These are phyloP conservation scores for Pseudanteris insignis DNA, from an alignment of 2,888 invertebrate genomes.

Conservation along the genomic window DNA sequence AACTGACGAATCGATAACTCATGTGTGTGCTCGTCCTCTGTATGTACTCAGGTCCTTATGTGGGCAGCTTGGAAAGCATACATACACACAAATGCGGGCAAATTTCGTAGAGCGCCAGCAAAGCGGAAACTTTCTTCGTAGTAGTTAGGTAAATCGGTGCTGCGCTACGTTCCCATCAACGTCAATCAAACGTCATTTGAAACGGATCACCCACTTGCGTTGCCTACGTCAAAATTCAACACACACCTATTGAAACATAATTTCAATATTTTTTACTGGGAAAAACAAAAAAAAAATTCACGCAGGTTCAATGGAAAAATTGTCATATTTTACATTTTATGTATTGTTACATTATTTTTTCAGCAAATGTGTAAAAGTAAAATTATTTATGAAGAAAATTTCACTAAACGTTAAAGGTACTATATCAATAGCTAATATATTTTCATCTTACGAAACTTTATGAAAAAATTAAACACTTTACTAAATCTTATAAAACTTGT, in stretches of 20 bases:
- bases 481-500: too few relatives aligned
- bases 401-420: too few relatives aligned
- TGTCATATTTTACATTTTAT: too few relatives aligned
- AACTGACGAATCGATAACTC: slow-evolving; percentile 55
- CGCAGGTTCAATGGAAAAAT: too few relatives aligned
- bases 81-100: slow-evolving; percentile 48
- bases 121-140: slow-evolving; percentile 50
- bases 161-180: slow-evolving; percentile 43
- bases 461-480: too few relatives aligned
- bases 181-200: slow-evolving; percentile 47
- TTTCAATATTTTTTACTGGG: slow-evolving; percentile 25
- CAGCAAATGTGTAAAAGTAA: too few relatives aligned
- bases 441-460: too few relatives aligned
- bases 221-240: slow-evolving; percentile 42
- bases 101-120: slow-evolving; percentile 56
- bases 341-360: too few relatives aligned
- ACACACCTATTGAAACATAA: slow-evolving; percentile 46
- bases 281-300: too few relatives aligned
- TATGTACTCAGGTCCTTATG: slow-evolving; percentile 39
- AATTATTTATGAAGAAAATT: too few relatives aligned
- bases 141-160: slow-evolving; percentile 46
- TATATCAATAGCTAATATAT: too few relatives aligned
- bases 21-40: slow-evolving; percentile 36
- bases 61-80: slow-evolving; percentile 34
- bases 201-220: slow-evolving; percentile 45